These are phyloP conservation scores for Etia nguti DNA, from an alignment of 2,113 vertebrate genomes.

Conservation along the genomic window DNA sequence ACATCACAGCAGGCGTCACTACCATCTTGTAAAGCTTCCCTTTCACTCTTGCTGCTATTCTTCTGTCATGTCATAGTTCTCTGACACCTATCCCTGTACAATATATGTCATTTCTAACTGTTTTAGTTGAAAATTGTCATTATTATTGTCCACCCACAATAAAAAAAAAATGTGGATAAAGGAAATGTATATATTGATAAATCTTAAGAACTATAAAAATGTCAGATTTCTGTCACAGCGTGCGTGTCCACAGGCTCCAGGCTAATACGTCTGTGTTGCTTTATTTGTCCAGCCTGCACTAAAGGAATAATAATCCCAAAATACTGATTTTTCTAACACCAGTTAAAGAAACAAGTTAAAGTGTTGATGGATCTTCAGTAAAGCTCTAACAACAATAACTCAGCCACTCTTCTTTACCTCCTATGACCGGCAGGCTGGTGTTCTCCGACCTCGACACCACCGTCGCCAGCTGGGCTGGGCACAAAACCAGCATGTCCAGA, in stretches of 20 bases:
- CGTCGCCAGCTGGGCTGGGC: slow-evolving; percentile 71
- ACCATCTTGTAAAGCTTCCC: not conserved
- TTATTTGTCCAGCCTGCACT: no score
- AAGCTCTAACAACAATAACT: not conserved
- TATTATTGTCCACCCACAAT: not conserved
- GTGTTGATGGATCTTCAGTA: no score
- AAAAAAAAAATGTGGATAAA: rapidly evolving
- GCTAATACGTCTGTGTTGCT: no score
- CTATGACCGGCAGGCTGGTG: slow-evolving; percentile 78
- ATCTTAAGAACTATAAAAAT: not conserved
- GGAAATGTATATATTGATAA: not conserved
- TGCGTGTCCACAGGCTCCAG: no score
- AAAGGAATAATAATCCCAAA: no score
- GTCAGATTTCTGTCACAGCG: no score
- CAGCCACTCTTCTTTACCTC: slow-evolving; percentile 60
- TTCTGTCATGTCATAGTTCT: not conserved
- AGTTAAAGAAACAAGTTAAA: no score
- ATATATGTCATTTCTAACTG: not conserved
- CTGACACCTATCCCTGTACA: not conserved
- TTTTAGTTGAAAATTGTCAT: not conserved
- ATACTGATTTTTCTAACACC: no score
- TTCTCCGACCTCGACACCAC: slow-evolving; percentile 87
- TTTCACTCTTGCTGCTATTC: not conserved
- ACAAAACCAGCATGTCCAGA: slow-evolving; percentile 83
- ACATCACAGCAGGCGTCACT: not conserved